These are phyloP conservation scores for Sminthurides aquaticus DNA, from an alignment of 2,888 invertebrate genomes.

Conservation along the genomic window DNA sequence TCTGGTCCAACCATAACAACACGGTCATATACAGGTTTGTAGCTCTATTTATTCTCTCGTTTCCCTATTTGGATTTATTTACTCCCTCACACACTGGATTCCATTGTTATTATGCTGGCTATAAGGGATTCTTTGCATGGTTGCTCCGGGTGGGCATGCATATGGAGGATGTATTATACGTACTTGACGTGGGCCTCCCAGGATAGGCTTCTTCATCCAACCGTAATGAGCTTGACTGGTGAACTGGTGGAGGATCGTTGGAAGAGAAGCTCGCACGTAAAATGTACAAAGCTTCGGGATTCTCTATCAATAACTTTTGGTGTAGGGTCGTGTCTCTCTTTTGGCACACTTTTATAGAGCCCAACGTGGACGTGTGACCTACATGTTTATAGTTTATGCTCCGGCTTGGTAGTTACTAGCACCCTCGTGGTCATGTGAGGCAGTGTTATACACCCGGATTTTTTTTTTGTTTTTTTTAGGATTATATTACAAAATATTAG, in stretches of 20 bases:
- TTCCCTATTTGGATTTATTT: neutral
- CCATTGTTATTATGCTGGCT: neutral
- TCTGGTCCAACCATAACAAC: slow-evolving; percentile 43
- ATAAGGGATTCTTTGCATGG: neutral
- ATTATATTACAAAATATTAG: no score
- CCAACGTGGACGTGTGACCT: no score
- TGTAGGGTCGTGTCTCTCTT: no score
- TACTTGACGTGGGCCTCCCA: neutral
- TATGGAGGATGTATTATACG: neutral
- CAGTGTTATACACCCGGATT: no score
- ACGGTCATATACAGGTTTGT: slow-evolving; percentile 43
- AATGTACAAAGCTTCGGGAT: no score
- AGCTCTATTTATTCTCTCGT: neutral
- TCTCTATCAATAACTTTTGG: no score
- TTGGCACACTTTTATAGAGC: no score
- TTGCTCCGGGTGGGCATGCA: neutral
- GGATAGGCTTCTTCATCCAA: neutral
- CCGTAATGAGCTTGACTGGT: neutral
- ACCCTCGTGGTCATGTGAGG: no score
- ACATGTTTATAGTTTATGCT: no score
- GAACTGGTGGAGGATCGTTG: neutral
- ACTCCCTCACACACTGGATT: neutral
- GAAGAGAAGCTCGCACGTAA: neutral
- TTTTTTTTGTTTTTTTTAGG: no score
- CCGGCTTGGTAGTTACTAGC: no score